Conservation (phyloP, 2,797 vertebrate species). For the Carapus acus region DNA sequence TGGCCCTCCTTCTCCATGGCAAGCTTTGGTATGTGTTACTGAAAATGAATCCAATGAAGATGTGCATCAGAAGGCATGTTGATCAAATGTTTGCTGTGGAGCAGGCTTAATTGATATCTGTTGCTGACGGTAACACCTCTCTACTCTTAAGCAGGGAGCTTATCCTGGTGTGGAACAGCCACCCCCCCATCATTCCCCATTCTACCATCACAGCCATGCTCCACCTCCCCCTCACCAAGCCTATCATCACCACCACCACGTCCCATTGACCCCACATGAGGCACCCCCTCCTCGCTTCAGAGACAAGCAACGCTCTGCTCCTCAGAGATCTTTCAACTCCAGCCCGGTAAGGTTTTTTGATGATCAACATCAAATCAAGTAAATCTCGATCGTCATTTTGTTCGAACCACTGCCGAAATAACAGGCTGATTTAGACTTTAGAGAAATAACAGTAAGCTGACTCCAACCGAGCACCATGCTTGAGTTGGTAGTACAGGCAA, state of each 20-base stretch:
- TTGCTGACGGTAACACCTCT: too few species aligned
- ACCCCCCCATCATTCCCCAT: slow-evolving; percentile 82
- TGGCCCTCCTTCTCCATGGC: slow-evolving; percentile 93
- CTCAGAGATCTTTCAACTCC: slow-evolving; percentile 76
- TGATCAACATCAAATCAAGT: too few species aligned
- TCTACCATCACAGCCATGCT: slow-evolving; percentile 85
- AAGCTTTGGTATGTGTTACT: slow-evolving; percentile 86
- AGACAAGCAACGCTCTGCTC: slow-evolving; percentile 79
- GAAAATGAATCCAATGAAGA: too few species aligned
- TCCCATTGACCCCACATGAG: slow-evolving; percentile 75
- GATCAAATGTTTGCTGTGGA: too few species aligned
- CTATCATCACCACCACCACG: slow-evolving; percentile 80
- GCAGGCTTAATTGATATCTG: too few species aligned
- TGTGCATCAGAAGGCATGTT: neutral
- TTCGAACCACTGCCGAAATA: too few species aligned
- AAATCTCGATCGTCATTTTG: too few species aligned
- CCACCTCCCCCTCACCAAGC: slow-evolving; percentile 86
- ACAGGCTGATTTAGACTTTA: too few species aligned
- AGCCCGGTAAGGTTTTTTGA: slow-evolving; percentile 68
- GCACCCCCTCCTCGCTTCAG: slow-evolving; percentile 80
- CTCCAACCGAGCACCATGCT: too few species aligned
- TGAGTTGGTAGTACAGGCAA: too few species aligned
- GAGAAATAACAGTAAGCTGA: too few species aligned
- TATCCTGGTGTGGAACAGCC: slow-evolving; percentile 92
- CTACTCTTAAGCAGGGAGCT: slow-evolving; percentile 70